Base-by-base conservation (phyloP, 1,140 invertebrate genomes). In the Ceratina japonica region DNA sequence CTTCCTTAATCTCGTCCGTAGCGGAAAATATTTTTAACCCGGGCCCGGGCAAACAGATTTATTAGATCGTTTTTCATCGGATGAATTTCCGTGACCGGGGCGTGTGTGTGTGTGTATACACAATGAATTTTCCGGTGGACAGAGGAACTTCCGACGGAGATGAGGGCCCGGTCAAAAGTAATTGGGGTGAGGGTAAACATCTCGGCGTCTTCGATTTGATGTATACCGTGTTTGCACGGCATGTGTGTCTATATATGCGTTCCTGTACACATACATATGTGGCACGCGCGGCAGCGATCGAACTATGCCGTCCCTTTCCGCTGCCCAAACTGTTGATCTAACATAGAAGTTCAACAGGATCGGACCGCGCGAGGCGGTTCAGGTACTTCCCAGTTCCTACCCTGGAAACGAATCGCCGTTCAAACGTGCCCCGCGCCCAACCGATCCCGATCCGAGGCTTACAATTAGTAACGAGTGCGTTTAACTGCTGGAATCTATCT, bases 321-420 rank as follows among this genome's bases (percentile, higher is more conserved):
- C 58, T 62, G 58, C 5, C 49, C n/a, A 54, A 63, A 82, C 68
- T 84, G 84, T 85, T 85, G 69, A 80, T 86, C 83, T 65, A 82
- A 61, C 80, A 68, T 70, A 54, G 73, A 62, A 82, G 68, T 85
- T 80, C 61, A 65, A 56, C 68, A 62, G 64, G 72, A 73, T 77
- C 54, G n/a, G 52, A 15, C 49, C 61, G 68, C 79, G 71, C 72
- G 83, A 83, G 64, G 54, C 71, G 52, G 83, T 31, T 31, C 27
- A 31, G 27, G 27, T 31, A 31, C 27, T 31, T 31, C 27, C 2
- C 27, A 31, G 56, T 62, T 68, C 70, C 52, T 84, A 80, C 63
- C 68, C 76, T 64, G 74, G 59, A 75, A 80, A 22, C 27, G 82
- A 73, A 85, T 82, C 75, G 54, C 61, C 72, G 68, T 44, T 73